phyloP scores from a whole-genome alignment of 2,888 invertebrate species.

The Tuberolachnus salignus region DNA sequence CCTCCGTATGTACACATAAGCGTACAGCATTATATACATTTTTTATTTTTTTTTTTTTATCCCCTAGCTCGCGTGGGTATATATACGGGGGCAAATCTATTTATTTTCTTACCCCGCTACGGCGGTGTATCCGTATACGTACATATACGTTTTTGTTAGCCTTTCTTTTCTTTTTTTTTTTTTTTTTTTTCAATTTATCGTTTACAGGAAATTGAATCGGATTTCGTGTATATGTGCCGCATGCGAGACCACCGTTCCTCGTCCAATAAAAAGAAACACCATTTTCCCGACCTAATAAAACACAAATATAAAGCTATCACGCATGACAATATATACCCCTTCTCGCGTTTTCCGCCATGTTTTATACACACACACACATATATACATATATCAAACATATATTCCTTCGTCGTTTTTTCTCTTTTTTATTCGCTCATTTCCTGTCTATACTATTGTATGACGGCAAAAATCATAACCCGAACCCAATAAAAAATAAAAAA shows the following conservation, averaged over 20 bases:
- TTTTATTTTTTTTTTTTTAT: constrained; percentile 20
- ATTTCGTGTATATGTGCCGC: constrained; percentile 45
- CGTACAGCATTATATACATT: neutral
- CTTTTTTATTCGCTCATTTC: constrained; percentile 48
- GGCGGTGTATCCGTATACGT: neutral
- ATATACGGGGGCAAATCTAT: constrained; percentile 27
- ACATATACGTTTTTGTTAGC: neutral
- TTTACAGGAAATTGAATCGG: constrained; percentile 58
- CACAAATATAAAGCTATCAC: constrained; percentile 56
- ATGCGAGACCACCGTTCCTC: constrained; percentile 50
- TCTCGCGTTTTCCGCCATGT: constrained; percentile 46
- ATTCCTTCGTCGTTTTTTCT: neutral
- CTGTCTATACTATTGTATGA: constrained; percentile 8
- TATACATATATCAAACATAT: constrained; percentile 8
- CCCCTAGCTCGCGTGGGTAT: neutral
- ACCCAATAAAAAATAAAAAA: constrained; percentile 25
- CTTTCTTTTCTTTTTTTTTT: constrained; percentile 57
- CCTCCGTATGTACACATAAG: neutral
- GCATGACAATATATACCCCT: constrained; percentile 40
- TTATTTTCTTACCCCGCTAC: constrained; percentile 40
- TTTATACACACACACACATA: constrained; percentile 16
- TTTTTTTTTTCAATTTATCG: constrained; percentile 58
- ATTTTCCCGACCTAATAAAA: constrained; percentile 53
- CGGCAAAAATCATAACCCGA: constrained; percentile 31
- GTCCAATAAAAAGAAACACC: constrained; percentile 52